A percentile compares a stretch with the other conserved stretches of the same genome.
Evolutionary conservation across 2,113 vertebrate species (phyloP).

Genomic region (Nothocercus nigrocapillus): DNA sequence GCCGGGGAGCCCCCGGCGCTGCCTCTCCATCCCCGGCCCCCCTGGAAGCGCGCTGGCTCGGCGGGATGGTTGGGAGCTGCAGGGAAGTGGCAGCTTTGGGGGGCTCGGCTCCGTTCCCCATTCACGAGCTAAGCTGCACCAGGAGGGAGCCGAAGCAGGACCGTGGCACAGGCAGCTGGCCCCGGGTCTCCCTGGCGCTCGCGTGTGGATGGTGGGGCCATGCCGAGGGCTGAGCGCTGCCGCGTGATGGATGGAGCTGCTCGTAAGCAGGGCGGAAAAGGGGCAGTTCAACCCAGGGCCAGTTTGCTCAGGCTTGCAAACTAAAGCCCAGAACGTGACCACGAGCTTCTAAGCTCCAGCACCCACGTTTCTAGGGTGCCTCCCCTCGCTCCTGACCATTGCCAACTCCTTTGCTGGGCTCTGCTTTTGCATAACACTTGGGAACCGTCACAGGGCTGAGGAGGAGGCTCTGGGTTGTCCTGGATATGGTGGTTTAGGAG

Average conservation of each 20-base stretch:
- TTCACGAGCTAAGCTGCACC: rapidly evolving
- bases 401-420: not conserved
- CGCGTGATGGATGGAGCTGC: not conserved
- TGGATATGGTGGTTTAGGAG: not conserved
- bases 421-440: not conserved
- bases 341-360: not conserved
- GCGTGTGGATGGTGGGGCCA: not conserved
- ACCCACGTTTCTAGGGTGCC: rapidly evolving
- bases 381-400: not conserved
- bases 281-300: not conserved
- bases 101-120: not conserved
- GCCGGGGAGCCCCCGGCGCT: not conserved
- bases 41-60: slow-evolving; percentile 24
- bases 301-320: not conserved
- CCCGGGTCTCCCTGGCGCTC: not conserved
- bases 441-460: not conserved
- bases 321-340: not conserved
- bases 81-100: not conserved
- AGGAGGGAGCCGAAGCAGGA: not conserved
- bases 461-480: not conserved
- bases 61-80: slow-evolving; percentile 30
- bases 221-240: not conserved
- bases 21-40: not conserved
- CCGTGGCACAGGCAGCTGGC: not conserved
- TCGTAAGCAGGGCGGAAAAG: not conserved